Conservation (phyloP, 1,140 invertebrate genomes). For the Papilio helenus region DNA sequence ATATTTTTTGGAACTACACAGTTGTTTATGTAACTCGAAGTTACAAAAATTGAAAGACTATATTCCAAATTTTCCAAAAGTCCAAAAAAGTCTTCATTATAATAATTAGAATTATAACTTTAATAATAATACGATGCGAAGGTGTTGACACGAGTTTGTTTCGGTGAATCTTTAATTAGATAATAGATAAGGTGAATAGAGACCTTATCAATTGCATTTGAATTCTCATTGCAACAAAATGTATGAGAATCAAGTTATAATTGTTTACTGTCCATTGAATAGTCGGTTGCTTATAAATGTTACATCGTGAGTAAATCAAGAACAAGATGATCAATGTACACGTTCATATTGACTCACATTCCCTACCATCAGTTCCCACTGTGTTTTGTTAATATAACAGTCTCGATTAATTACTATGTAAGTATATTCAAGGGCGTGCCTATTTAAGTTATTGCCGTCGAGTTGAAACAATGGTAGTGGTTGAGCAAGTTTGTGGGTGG, state of each 20-base stretch:
- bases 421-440: constrained; percentile 60
- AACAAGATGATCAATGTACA: constrained; percentile 39
- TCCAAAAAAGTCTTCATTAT: no score
- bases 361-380: constrained; percentile 42
- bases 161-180: constrained; percentile 18
- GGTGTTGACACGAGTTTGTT: not conserved
- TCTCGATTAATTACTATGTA: constrained; percentile 54
- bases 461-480: constrained; percentile 59
- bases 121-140: not conserved
- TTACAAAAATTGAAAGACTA: not conserved
- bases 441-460: constrained; percentile 52
- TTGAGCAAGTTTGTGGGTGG: constrained; percentile 61
- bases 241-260: constrained; percentile 30
- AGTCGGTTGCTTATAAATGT: constrained; percentile 10
- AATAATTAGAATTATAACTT: no score
- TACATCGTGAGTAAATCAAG: constrained; percentile 34
- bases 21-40: not conserved
- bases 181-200: not conserved
- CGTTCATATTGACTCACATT: constrained; percentile 34
- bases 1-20: no score
- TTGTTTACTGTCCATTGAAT: constrained; percentile 32
- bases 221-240: constrained; percentile 12
- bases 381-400: constrained; percentile 46
- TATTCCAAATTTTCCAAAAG: no score
- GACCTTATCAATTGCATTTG: not conserved